A percentile compares a stretch with the other conserved stretches of the same genome.
Evolutionary conservation across 2,888 invertebrate species (phyloP).

Genomic region (Himalopsyche anomala): DNA sequence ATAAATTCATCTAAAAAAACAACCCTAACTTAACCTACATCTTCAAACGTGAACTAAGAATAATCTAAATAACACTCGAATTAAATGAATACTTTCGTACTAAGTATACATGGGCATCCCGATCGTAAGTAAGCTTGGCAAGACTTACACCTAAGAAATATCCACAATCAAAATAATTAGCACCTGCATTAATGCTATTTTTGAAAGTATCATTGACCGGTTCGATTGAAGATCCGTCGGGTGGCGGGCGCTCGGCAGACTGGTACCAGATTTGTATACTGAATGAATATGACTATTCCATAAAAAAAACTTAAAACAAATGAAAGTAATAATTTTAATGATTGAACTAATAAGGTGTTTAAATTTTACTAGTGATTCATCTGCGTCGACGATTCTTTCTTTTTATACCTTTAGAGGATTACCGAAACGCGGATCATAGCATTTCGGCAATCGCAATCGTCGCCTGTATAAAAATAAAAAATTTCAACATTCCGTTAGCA

Average conservation of each 20-base stretch:
- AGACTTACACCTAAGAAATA: constrained; percentile 12
- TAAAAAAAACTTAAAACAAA: not conserved
- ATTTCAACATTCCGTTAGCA: constrained; percentile 23
- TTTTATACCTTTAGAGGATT: not conserved
- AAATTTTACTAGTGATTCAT: constrained; percentile 28
- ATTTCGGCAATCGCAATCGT: not conserved
- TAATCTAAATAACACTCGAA: not conserved
- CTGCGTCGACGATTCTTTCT: constrained; percentile 6
- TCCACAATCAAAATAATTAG: constrained; percentile 3
- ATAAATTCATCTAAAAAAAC: constrained; percentile 20
- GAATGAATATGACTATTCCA: not conserved
- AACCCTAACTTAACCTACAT: not conserved
- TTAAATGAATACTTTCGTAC: not conserved
- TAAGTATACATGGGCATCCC: not conserved
- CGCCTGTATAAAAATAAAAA: constrained; percentile 34
- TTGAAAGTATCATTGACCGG: not conserved
- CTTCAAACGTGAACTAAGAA: constrained; percentile 27
- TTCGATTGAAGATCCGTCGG: not conserved
- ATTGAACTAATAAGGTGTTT: constrained; percentile 31
- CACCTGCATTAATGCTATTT: not conserved
- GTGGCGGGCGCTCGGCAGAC: not conserved
- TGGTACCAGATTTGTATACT: not conserved
- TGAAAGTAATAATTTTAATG: constrained; percentile 4
- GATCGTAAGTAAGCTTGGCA: not conserved
- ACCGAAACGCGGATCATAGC: constrained; percentile 26